These are phyloP conservation scores for Protaetia brevitarsis DNA, from an alignment of 1,140 invertebrate genomes.

Conservation along the genomic window DNA sequence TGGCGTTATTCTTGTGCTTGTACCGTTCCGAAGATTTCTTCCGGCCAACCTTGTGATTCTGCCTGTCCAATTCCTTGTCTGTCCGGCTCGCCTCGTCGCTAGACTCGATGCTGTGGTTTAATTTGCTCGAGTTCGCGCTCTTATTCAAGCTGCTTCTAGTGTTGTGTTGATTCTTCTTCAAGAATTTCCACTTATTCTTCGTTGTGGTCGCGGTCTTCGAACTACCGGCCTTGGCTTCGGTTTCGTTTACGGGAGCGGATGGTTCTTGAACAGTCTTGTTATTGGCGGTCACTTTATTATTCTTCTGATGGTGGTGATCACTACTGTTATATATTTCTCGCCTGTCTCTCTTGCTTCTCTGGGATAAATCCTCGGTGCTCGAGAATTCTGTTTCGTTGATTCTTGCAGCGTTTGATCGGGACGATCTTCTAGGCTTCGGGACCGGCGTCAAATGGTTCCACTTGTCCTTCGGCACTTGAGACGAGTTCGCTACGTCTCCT, in stretches of 20 bases:
- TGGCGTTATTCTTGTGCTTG: not conserved
- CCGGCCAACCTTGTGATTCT: not conserved
- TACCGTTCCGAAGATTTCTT: conserved; percentile 18
- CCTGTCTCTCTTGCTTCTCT: not conserved
- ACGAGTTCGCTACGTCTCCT: not conserved
- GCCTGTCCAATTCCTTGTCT: conserved; percentile 9
- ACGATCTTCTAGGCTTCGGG: conserved; percentile 1
- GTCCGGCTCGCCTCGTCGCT: not conserved
- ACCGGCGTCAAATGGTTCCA: not conserved
- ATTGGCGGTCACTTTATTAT: not conserved
- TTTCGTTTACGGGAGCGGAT: not conserved
- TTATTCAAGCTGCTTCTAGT: not conserved
- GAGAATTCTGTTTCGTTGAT: not conserved
- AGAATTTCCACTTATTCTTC: conserved; percentile 14
- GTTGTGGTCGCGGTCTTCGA: not conserved
- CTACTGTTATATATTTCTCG: not conserved
- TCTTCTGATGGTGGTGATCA: not conserved
- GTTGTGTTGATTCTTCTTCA: not conserved
- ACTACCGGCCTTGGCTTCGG: not conserved
- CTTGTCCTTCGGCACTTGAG: not conserved
- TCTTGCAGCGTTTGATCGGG: not conserved
- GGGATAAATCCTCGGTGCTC: not conserved
- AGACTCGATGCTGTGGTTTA: not conserved
- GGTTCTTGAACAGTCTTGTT: not conserved
- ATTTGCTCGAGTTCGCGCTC: not conserved